A percentile compares a stretch with the other conserved stretches of the same genome.
Evolutionary conservation across 2,797 vertebrate genomes (phyloP).

Genomic region (Streptopelia turtur): DNA sequence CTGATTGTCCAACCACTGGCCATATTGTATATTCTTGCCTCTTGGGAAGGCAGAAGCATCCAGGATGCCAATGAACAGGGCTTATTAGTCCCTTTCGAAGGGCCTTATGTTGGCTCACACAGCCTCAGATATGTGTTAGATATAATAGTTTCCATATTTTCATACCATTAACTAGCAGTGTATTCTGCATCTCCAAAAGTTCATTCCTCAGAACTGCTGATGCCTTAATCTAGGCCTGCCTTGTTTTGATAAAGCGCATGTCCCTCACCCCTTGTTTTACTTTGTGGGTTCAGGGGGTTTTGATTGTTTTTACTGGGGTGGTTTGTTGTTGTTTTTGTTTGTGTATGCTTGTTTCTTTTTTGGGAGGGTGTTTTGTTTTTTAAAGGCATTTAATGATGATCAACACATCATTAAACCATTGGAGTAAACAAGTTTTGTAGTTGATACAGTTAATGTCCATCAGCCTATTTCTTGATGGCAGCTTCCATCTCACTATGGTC

Average conservation of each 20-base stretch:
- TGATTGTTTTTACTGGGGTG: neutral
- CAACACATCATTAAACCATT: constrained; percentile 19
- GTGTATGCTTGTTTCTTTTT: too few species aligned
- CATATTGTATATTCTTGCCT: neutral
- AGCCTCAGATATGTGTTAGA: neutral
- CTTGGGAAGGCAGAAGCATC: neutral
- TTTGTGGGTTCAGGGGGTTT: neutral
- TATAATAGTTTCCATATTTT: neutral
- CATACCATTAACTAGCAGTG: neutral
- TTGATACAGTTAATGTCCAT: constrained; percentile 37
- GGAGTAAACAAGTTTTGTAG: constrained; percentile 17
- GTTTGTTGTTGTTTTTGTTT: too few species aligned
- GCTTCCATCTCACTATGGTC: neutral
- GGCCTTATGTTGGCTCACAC: neutral
- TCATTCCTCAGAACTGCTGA: neutral
- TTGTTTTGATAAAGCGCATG: neutral
- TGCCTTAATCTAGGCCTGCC: neutral
- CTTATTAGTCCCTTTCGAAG: neutral
- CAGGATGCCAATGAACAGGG: neutral
- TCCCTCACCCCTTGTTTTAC: neutral
- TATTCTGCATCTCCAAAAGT: neutral
- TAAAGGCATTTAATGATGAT: neutral
- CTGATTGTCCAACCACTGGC: neutral
- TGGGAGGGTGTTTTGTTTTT: neutral
- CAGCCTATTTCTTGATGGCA: neutral